Base-by-base conservation (phyloP, 2,797 vertebrate species). In the Silurus aristotelis region DNA sequence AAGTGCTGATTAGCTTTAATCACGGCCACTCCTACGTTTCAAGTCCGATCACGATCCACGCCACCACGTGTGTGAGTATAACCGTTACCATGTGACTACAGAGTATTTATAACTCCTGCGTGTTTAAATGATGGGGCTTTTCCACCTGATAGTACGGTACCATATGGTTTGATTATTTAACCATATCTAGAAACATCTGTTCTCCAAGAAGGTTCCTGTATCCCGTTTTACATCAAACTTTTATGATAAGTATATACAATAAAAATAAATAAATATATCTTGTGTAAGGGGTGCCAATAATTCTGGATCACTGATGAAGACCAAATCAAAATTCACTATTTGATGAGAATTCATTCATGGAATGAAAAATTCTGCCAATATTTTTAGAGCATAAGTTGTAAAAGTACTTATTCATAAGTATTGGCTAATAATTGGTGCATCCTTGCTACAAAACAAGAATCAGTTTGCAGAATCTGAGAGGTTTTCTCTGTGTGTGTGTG, bases 1-100 rank as follows among this genome's bases (percentile, higher is more conserved):
- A 98, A 64, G 98, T 99, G 88, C 94, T 96, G 88, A 95, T 99
- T 81, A 99, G 97, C 87, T 93, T 98, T 82, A 99, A 97, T 85
- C 94, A 95, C 83, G 97, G 97, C 63, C 94, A 97, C 5, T 96
- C 97, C 87, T 96, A 94, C 89, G 95, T 98, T 87, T 97, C 97
- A 15, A 95, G 93, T 90, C 96, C 97, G 0, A 83, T 97, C 85
- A 95, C 92, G 25, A 96, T 99, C 91, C 94, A 95, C 0, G 97
- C 98, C 82, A 96, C 96, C 0, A 90, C 95, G 83, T 99, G 98
- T 92, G 98, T 99, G 94, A 98, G 98, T 98, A 88, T 70, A 70
- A 25, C 25, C 22, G 22, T 5, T 20, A 8, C n/a, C 75, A 9
- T 14, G 43, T 38, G 68, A 55, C 52, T 46, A 27, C 64, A 27